A percentile compares a stretch with the other conserved stretches of the same genome.
Conservation (phyloP, 2,888 invertebrate species). For the Lithophane ornitopus region DNA sequence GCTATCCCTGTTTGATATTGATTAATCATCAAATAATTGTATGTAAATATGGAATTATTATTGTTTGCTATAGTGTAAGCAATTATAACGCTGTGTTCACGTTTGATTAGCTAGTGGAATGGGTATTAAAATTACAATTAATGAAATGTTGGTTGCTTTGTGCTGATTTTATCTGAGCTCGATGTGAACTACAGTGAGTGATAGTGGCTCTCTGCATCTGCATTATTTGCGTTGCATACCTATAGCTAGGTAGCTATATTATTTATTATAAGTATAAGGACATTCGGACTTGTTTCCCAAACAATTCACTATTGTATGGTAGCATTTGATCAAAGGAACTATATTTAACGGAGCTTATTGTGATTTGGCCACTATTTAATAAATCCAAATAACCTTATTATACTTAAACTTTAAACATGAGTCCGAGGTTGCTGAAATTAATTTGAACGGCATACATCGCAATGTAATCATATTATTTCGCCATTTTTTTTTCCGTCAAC, state of each 20-base stretch:
- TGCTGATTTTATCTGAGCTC: background rate
- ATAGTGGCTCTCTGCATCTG: background rate
- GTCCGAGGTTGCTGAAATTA: background rate
- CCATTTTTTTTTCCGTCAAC: background rate
- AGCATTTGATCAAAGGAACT: background rate
- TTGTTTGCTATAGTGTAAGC: constrained; percentile 46
- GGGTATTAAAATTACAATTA: constrained; percentile 19
- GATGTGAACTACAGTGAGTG: background rate
- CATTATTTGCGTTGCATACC: background rate
- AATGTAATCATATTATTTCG: too few relatives aligned
- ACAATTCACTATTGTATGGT: background rate
- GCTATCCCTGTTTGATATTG: constrained; percentile 46
- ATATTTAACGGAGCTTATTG: background rate
- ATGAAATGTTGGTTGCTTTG: constrained; percentile 16
- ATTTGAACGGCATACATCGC: background rate
- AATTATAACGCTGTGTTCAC: constrained; percentile 45
- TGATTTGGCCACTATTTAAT: too few relatives aligned
- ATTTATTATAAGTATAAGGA: too few relatives aligned
- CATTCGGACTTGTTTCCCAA: too few relatives aligned
- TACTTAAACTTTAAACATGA: background rate
- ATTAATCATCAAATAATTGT: constrained; percentile 58
- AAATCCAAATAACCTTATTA: background rate
- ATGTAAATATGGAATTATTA: constrained; percentile 54
- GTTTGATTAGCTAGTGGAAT: constrained; percentile 26
- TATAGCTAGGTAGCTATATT: too few relatives aligned